These are phyloP conservation scores for Ips typographus DNA, from an alignment of 1,140 invertebrate species.

Conservation along the genomic window DNA sequence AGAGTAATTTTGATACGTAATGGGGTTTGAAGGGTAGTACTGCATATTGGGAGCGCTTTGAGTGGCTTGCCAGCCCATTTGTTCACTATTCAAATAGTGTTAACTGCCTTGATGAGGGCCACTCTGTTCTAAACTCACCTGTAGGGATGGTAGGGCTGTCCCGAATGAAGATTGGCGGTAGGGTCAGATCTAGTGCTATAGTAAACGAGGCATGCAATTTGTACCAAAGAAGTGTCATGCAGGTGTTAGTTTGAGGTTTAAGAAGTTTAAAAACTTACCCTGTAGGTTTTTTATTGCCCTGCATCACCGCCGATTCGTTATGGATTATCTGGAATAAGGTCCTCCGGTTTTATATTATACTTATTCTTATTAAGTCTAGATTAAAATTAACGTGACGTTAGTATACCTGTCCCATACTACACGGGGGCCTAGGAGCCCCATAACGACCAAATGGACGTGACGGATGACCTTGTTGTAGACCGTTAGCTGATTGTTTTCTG, in stretches of 20 bases:
- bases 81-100: not conserved
- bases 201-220: not conserved
- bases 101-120: too few species aligned
- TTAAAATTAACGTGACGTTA: constrained; percentile 5
- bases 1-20: not conserved
- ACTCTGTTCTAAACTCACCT: constrained; percentile 5
- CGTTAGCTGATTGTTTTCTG: constrained; percentile 47
- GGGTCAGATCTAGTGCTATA: constrained; percentile 32
- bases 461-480: constrained; percentile 39
- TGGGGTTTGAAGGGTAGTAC: not conserved
- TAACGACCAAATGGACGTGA: constrained; percentile 58
- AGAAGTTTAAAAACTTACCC: constrained; percentile 41
- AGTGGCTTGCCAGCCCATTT: constrained; percentile 8
- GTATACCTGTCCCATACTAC: constrained; percentile 66
- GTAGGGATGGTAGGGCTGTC: constrained; percentile 1
- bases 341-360: not conserved
- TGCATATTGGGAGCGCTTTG: constrained; percentile 18
- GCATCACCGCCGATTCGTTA: constrained; percentile 47
- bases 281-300: constrained; percentile 41
- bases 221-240: constrained; percentile 23
- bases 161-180: constrained; percentile 25
- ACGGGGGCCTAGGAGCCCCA: constrained; percentile 61
- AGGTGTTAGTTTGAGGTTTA: constrained; percentile 12
- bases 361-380: not conserved
- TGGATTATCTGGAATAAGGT: constrained; percentile 50